Conservation (phyloP, 2,888 invertebrate genomes). For the Limenitis camilla region DNA sequence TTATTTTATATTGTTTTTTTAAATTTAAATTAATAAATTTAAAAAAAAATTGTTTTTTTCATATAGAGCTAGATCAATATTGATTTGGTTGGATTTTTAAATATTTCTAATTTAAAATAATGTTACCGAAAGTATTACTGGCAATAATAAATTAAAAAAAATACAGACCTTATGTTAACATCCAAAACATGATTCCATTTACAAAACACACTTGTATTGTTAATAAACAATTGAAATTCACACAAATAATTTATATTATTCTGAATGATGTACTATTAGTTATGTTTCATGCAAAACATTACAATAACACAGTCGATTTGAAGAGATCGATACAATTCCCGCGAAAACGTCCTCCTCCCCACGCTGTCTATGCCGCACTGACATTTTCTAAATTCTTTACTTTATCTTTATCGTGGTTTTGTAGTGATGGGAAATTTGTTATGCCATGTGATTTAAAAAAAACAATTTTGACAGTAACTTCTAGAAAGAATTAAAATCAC, state of each 20-base stretch:
- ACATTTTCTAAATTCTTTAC: constrained; percentile 16
- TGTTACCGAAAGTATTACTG: neutral
- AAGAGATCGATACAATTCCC: constrained; percentile 44
- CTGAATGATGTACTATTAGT: constrained; percentile 37
- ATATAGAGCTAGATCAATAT: no score
- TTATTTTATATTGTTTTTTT: no score
- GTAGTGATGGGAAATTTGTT: no score
- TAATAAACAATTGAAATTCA: constrained; percentile 25
- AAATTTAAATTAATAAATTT: no score
- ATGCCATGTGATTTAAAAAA: no score
- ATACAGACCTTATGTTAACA: constrained; percentile 11
- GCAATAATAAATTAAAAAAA: neutral
- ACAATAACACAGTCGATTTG: constrained; percentile 45
- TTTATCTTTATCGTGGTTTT: constrained; percentile 37
- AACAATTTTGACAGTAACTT: no score
- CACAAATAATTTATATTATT: constrained; percentile 34
- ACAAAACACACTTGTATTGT: constrained; percentile 6
- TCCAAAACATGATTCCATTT: constrained; percentile 17
- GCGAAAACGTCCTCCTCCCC: constrained; percentile 34
- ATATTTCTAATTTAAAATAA: no score
- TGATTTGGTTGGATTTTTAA: no score
- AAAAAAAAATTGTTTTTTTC: no score
- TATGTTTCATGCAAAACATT: constrained; percentile 51
- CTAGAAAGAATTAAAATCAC: no score
- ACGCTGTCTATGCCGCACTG: constrained; percentile 48